Percentiles rank a stretch among this genome's conserved stretches.
Conservation (phyloP, 2,113 vertebrate genomes). For the Caloenas nicobarica region DNA sequence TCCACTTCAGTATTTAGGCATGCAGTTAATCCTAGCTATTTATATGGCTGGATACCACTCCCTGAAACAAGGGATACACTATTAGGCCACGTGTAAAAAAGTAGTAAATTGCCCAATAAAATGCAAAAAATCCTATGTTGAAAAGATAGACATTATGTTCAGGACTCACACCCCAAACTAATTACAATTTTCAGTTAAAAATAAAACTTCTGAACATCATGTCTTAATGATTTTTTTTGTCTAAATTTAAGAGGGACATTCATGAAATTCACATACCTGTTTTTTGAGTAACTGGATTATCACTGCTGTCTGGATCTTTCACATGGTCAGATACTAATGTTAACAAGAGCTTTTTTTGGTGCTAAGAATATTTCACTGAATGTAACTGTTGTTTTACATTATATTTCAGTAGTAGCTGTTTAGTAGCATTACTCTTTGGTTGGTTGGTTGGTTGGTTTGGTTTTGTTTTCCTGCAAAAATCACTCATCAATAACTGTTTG, state of each 20-base stretch:
- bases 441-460: no score
- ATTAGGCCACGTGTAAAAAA: background rate
- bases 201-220: background rate
- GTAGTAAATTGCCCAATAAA: background rate
- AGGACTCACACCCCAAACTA: background rate
- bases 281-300: background rate
- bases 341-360: background rate
- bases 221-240: background rate
- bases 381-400: background rate
- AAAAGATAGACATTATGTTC: background rate
- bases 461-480: background rate
- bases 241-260: background rate
- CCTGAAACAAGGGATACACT: background rate
- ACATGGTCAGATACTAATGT: background rate
- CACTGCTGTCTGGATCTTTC: background rate
- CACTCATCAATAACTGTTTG: background rate
- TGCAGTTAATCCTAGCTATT: conserved; percentile 49
- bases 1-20: conserved; percentile 31
- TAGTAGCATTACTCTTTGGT: background rate
- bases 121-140: background rate
- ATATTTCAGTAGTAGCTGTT: background rate
- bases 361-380: background rate
- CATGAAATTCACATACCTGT: background rate
- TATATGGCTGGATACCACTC: conserved; percentile 10
- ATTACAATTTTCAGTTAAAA: background rate